Percentiles rank a stretch among this genome's conserved stretches.
These are phyloP conservation scores for Hipparchia sbordonii DNA, from an alignment of 2,888 invertebrate species.

Conservation along the genomic window DNA sequence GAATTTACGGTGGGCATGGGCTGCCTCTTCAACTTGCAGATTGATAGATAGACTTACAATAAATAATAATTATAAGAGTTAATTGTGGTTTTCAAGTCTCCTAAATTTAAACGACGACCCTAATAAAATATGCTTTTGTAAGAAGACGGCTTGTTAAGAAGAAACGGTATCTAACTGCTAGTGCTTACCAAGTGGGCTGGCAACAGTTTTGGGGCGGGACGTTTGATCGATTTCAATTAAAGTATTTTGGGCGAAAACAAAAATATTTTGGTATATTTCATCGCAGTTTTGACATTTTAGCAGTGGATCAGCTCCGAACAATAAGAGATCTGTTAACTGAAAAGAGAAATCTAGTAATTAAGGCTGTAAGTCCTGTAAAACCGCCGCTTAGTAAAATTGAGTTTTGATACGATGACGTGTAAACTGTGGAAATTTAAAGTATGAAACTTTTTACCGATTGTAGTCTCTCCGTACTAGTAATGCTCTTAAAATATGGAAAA, in stretches of 20 bases:
- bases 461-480: constrained; percentile 50
- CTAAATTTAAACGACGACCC: too few species aligned
- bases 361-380: background rate
- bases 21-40: too few species aligned
- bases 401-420: too few species aligned
- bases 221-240: constrained; percentile 42
- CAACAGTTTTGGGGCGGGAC: constrained; percentile 32
- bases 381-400: too few species aligned
- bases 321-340: constrained; percentile 64
- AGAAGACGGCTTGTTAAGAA: background rate
- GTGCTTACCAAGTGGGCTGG: constrained; percentile 26
- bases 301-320: constrained; percentile 69
- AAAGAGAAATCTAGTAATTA: constrained; percentile 18
- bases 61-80: too few species aligned
- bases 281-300: constrained; percentile 56
- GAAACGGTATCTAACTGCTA: background rate
- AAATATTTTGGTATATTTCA: constrained; percentile 58
- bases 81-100: too few species aligned
- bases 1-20: too few species aligned
- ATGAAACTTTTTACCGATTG: constrained; percentile 52
- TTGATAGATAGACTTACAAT: too few species aligned
- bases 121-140: too few species aligned
- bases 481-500: constrained; percentile 53
- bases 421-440: too few species aligned
- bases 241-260: constrained; percentile 54